phyloP scores from a whole-genome alignment of 2,888 invertebrate species.

The Frankliniella intonsa region DNA sequence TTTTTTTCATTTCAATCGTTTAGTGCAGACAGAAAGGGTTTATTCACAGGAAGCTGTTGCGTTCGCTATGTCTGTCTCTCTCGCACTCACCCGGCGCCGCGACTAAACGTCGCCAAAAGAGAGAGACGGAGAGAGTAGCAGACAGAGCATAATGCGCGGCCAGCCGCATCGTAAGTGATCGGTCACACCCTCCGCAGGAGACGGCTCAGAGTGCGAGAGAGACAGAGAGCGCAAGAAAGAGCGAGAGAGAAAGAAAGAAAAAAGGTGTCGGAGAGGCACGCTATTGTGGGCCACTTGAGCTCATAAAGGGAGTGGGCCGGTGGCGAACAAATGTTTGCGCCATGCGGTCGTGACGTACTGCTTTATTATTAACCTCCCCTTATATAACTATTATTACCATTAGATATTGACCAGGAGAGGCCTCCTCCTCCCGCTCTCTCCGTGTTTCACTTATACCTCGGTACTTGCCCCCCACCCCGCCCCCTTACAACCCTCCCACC shows the following conservation, averaged over 20 bases:
- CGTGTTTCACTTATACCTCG: no score
- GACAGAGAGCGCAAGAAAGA: not conserved
- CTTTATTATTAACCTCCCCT: conserved; percentile 3
- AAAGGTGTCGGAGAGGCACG: not conserved
- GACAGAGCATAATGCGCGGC: not conserved
- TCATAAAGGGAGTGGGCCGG: not conserved
- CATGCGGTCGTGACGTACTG: not conserved
- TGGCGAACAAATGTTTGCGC: conserved; percentile 3
- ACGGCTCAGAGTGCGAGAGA: not conserved
- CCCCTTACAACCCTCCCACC: no score
- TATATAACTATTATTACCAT: not conserved
- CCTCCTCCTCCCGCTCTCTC: no score
- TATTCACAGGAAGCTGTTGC: not conserved
- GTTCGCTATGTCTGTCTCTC: not conserved
- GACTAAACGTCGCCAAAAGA: not conserved
- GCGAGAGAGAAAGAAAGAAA: not conserved
- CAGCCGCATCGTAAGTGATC: conserved; percentile 11
- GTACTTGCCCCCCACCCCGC: no score
- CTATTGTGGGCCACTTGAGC: conserved; percentile 8
- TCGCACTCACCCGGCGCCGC: not conserved
- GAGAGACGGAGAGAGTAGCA: not conserved
- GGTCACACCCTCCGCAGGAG: conserved; percentile 9
- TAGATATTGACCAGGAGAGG: not conserved
- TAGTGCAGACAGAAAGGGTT: no score
- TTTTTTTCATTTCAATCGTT: no score